Evolutionary conservation across 1,140 invertebrate species (phyloP).

Genomic region (Heterodera schachtii): DNA sequence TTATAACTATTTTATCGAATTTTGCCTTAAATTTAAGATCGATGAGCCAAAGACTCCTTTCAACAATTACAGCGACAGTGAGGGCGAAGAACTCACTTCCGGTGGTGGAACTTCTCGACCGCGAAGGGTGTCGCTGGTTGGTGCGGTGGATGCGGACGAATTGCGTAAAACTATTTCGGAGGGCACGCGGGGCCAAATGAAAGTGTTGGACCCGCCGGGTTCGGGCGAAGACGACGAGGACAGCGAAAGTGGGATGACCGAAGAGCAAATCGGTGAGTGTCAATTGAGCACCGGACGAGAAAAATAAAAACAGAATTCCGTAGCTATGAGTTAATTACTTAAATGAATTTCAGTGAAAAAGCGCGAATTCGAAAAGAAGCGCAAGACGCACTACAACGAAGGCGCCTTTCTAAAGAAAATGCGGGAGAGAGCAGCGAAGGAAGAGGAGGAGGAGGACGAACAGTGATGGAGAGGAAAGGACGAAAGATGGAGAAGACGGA

Average conservation of each 20-base stretch:
- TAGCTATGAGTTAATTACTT: too few species aligned
- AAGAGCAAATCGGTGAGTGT: conserved; percentile 34
- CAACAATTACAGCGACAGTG: conserved; percentile 72
- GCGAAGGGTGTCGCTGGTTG: conserved; percentile 63
- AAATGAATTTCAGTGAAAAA: conserved; percentile 50
- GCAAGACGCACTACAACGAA: conserved; percentile 95
- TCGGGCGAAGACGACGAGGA: conserved; percentile 44
- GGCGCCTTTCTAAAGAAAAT: conserved; percentile 50
- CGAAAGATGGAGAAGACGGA: neutral
- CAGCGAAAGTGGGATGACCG: conserved; percentile 35
- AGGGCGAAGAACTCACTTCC: conserved; percentile 74
- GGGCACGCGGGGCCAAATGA: conserved; percentile 22
- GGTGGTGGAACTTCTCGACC: conserved; percentile 40
- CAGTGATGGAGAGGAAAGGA: conserved; percentile 23
- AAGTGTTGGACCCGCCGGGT: conserved; percentile 37
- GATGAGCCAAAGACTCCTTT: conserved; percentile 87
- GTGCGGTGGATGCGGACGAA: conserved; percentile 61
- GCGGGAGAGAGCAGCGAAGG: conserved; percentile 38
- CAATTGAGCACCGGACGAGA: too few species aligned
- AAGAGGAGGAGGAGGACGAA: conserved; percentile 45
- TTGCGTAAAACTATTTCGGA: conserved; percentile 44
- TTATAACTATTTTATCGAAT: neutral
- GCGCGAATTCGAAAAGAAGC: conserved; percentile 72
- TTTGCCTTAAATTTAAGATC: conserved; percentile 49
- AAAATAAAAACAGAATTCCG: too few species aligned